phyloP scores from a whole-genome alignment of 1,140 invertebrate species.

The Drosophila pectinifera region DNA sequence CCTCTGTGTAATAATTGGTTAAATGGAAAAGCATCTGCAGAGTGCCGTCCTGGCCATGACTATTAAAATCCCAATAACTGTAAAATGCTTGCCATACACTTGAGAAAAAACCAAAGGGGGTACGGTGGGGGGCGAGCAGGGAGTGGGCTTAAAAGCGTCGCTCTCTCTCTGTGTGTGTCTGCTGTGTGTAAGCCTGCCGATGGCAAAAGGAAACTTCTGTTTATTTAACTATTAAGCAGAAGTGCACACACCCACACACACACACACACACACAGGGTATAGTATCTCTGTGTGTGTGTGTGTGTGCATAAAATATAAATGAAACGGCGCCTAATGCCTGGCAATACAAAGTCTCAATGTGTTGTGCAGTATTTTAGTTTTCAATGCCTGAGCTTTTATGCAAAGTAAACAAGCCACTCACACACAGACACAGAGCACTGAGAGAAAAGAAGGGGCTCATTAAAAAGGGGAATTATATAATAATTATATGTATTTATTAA shows the following conservation, averaged over 20 bases:
- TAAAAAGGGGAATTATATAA: background rate
- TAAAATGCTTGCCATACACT: slow-evolving; percentile 22
- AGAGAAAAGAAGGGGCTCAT: background rate
- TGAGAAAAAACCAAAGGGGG: background rate
- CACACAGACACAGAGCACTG: background rate
- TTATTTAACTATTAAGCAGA: slow-evolving; percentile 80
- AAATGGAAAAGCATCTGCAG: slow-evolving; percentile 24
- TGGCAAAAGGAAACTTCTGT: slow-evolving; percentile 75
- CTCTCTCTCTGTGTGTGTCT: background rate
- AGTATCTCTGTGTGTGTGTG: slow-evolving; percentile 30
- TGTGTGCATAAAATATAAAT: slow-evolving; percentile 81
- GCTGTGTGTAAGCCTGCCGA: slow-evolving; percentile 34
- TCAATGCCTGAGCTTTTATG: slow-evolving; percentile 81
- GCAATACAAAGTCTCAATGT: slow-evolving; percentile 78
- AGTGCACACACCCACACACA: slow-evolving; percentile 62
- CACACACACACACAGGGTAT: slow-evolving; percentile 30
- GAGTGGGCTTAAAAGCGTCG: slow-evolving; percentile 3
- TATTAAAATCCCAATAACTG: slow-evolving; percentile 25
- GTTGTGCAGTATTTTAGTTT: slow-evolving; percentile 82
- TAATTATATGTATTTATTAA: no score
- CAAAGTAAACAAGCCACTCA: slow-evolving; percentile 67
- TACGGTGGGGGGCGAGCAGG: background rate
- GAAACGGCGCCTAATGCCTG: slow-evolving; percentile 76
- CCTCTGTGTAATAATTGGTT: slow-evolving; percentile 27
- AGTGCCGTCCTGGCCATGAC: slow-evolving; percentile 3